Conservation (phyloP, 2,113 vertebrate genomes). For the Notothenia rossii region DNA sequence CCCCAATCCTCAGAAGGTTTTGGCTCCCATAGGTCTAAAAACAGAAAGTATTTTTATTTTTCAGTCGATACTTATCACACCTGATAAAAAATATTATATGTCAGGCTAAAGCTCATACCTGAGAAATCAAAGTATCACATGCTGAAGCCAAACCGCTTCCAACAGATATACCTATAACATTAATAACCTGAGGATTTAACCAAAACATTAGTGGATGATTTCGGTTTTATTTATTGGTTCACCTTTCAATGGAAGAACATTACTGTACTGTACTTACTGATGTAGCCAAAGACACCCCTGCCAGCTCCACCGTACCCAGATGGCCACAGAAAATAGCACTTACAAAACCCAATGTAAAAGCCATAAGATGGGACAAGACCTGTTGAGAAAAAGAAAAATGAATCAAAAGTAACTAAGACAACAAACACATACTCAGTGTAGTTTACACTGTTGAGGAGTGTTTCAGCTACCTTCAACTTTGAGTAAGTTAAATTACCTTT, state of each 20-base stretch:
- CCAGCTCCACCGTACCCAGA: slow-evolving; percentile 89
- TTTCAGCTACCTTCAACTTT: no score
- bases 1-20: slow-evolving; percentile 89
- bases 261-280: slow-evolving; percentile 80
- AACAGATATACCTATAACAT: slow-evolving; percentile 89
- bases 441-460: no score
- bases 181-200: slow-evolving; percentile 86
- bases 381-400: slow-evolving; percentile 40
- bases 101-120: slow-evolving; percentile 81
- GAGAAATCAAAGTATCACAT: slow-evolving; percentile 93
- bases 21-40: slow-evolving; percentile 87
- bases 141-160: slow-evolving; percentile 90
- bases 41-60: neutral
- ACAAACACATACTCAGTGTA: neutral
- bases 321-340: slow-evolving; percentile 95
- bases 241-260: neutral
- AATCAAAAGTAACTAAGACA: neutral
- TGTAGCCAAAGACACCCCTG: slow-evolving; percentile 88
- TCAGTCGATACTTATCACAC: neutral
- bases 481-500: no score
- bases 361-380: slow-evolving; percentile 87
- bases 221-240: neutral
- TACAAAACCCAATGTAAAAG: slow-evolving; percentile 87
- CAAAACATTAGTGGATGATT: neutral
- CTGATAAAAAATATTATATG: neutral